Base-by-base conservation (phyloP, 2,888 invertebrate genomes). In the Melanargia galathea region DNA sequence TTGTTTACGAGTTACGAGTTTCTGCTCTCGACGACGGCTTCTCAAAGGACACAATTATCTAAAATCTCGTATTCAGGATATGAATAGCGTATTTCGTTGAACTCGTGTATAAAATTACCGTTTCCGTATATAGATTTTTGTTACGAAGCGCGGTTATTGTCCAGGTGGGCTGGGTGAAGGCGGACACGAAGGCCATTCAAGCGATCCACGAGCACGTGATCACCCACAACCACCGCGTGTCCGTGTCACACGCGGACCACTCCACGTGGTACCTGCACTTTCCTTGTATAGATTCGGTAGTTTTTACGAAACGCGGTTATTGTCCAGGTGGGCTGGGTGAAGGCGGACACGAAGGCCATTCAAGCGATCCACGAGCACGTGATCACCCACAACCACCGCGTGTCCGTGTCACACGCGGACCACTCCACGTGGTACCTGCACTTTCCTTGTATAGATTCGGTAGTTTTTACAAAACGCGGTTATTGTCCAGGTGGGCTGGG, bases 341-440 rank as follows among this genome's bases (percentile, higher is more conserved):
- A 96, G 81, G 95, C 95, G 46, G 96, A 96, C 81, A 96, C 95
- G 59, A 96, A 96, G 84, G 96, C 96, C 60, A 96, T 96, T 75
- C 96, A 96, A 82, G 96, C 96, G 5, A 96, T 96, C 75, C 96
- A 96, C 88, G 95, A 96, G 74, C 96, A 95, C 90, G 96, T 96
- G 72, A 96, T 96, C 81, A 96, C 96, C n/a, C 96, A 96, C 91
- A 96, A 96, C 86, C 95, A 95, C 40, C 92, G 96, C 30, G 94
- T 96, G 43, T 94, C 95, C 0, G 96, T 96, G 60, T 94, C 95
- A 2, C 96, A 95, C 81, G 94, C 94, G 71, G 96, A 96, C 84
- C 95, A 95, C 84, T 93, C 93, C 72, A 95, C 94, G 75, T 97
- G 97, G 97, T 95, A 95, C 82, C 92, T 97, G 20, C 95, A 95